Conservation (phyloP, 2,888 invertebrate genomes). For the Drosophila nigritarsus region DNA sequence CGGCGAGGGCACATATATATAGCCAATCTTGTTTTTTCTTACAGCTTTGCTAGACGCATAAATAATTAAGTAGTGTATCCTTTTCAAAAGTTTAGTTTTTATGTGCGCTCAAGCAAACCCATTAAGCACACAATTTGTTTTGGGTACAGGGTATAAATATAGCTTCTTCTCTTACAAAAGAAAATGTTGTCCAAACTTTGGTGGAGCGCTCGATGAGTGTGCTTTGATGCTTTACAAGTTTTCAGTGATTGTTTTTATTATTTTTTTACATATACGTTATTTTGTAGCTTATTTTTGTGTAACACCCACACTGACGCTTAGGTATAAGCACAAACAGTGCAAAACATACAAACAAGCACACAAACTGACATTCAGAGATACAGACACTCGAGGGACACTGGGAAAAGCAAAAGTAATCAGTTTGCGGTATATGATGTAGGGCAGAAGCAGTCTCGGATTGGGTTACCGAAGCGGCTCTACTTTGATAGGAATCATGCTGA, state of each 20-base stretch:
- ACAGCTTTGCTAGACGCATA: background rate
- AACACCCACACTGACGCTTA: slow-evolving; percentile 15
- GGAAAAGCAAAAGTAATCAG: slow-evolving; percentile 66
- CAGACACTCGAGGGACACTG: slow-evolving; percentile 28
- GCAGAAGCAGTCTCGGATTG: slow-evolving; percentile 13
- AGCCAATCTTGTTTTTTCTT: background rate
- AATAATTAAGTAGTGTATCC: background rate
- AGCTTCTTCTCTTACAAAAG: background rate
- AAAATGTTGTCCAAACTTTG: slow-evolving; percentile 18
- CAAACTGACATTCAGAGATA: slow-evolving; percentile 1
- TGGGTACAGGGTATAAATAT: slow-evolving; percentile 16
- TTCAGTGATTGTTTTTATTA: slow-evolving; percentile 50
- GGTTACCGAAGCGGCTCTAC: slow-evolving; percentile 32
- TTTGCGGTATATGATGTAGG: slow-evolving; percentile 48
- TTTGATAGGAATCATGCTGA: slow-evolving; percentile 78
- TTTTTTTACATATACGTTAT: slow-evolving; percentile 27
- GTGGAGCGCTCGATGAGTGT: slow-evolving; percentile 38
- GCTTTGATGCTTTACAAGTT: slow-evolving; percentile 66
- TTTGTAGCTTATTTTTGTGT: slow-evolving; percentile 35
- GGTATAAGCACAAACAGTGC: slow-evolving; percentile 9
- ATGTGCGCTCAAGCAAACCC: too few relatives aligned
- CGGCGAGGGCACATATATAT: background rate
- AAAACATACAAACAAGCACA: slow-evolving; percentile 11
- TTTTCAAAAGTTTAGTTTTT: background rate
- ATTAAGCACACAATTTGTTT: background rate